Evolutionary conservation across 1,140 invertebrate genomes (phyloP).

Genomic region (Drosophila auraria): DNA sequence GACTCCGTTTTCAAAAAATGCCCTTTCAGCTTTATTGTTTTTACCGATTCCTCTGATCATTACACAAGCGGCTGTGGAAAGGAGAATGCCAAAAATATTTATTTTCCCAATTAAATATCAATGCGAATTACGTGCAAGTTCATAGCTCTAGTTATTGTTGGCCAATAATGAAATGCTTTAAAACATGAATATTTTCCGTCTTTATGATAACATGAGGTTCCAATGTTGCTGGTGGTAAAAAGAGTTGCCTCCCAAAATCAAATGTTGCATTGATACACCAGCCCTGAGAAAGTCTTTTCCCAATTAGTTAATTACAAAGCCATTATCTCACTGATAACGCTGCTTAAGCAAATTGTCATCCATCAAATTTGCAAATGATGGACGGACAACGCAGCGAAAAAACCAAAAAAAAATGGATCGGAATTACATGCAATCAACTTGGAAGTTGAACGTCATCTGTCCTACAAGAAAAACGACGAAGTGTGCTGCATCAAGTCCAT

Average conservation of each 20-base stretch:
- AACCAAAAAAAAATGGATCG: conserved; percentile 10
- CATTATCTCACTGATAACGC: conserved; percentile 47
- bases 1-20: conserved; percentile 61
- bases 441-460: conserved; percentile 62
- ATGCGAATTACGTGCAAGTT: neutral
- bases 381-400: neutral
- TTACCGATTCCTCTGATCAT: conserved; percentile 54
- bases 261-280: neutral
- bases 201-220: too few relatives aligned
- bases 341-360: conserved; percentile 49
- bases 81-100: conserved; percentile 1
- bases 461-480: conserved; percentile 67
- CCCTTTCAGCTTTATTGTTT: conserved; percentile 60
- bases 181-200: neutral
- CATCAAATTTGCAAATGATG: conserved; percentile 63
- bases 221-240: too few relatives aligned
- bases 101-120: too few relatives aligned
- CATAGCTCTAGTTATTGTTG: too few relatives aligned
- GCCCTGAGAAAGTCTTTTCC: neutral
- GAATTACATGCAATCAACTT: conserved; percentile 58
- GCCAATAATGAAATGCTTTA: neutral
- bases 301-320: conserved; percentile 56
- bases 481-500: neutral
- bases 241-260: neutral
- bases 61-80: conserved; percentile 13